Percentiles rank a stretch among this genome's conserved stretches.
Conservation (phyloP, 2,113 vertebrate species). For the Prolemur simus region DNA sequence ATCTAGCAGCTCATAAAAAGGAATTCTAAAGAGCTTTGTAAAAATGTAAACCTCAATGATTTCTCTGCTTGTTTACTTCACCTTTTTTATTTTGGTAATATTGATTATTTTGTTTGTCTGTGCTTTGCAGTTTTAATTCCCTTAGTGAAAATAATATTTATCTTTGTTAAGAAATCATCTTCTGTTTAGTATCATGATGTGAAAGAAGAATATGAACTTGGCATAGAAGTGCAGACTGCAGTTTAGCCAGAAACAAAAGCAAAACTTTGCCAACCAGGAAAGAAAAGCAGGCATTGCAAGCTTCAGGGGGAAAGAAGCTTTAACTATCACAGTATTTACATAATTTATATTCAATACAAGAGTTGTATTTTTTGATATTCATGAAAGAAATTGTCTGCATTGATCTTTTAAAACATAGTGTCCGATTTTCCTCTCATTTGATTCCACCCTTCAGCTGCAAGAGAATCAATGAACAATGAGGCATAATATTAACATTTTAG, state of each 20-base stretch:
- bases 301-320: not conserved
- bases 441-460: not conserved
- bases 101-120: not conserved
- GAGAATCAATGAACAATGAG: not conserved
- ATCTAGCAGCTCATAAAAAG: not conserved
- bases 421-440: not conserved
- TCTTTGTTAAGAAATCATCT: conserved; percentile 13
- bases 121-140: conserved; percentile 31
- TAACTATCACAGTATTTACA: not conserved
- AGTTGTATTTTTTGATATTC: not conserved
- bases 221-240: not conserved
- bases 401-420: conserved; percentile 31
- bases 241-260: conserved; percentile 12
- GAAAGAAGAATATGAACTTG: not conserved
- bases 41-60: conserved; percentile 42
- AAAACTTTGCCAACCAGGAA: not conserved
- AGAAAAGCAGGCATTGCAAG: not conserved
- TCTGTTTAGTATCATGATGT: conserved; percentile 3
- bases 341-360: not conserved
- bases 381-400: not conserved
- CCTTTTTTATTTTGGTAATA: not conserved
- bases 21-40: conserved; percentile 1
- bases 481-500: conserved; percentile 29
- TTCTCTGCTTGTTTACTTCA: not conserved
- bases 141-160: conserved; percentile 43